Evolutionary conservation across 2,113 vertebrate genomes (phyloP), one percentile per base, ranked within the genome.

Genomic region (Junco hyemalis): DNA sequence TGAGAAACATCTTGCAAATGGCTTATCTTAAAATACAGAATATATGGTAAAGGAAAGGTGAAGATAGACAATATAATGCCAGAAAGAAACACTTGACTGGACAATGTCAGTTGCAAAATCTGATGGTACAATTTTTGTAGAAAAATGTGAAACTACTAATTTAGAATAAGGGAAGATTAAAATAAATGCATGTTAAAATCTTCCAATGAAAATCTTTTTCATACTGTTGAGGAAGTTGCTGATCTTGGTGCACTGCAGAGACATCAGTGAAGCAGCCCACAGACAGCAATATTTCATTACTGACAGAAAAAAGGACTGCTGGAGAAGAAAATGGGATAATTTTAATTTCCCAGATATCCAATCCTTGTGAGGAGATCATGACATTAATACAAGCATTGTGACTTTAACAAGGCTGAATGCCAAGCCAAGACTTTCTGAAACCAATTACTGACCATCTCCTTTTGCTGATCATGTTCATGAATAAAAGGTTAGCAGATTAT

Each of bases 361-460:
- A 1, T 71, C 23, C 36, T 82, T 57, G 5, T 54, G 69, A 93
- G 68, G 48, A 84, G 83, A 47, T 26, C 0, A 8, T 70, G 71
- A 59, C 50, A 53, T 86, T 79, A 92, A 61, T 78, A 72, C 17
- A 91, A 91, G 31, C 38, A 54, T 18, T 54, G 48, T 87, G 74
- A 80, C 81, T 86, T 91, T 24, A 77, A 54, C 50, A 29, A 4
- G 29, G 73, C 70, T 21, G 15, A 57, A 16, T 66, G 61, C 81
- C 91, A 89, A 81, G 53, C 42, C 73, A 85, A 70, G 84, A 90
- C 53, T 85, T 93, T 91, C 66, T 81, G 38, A 92, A 94, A 61
- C 81, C 73, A 93, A 12, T 93, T 95, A 89, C 26, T 2, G 5
- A 72, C 63, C 0, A 0, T 86, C 66, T 92, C 50, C 63, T 90